These are phyloP conservation scores for Furnarius figulus DNA, from an alignment of 2,113 vertebrate genomes.

Conservation along the genomic window DNA sequence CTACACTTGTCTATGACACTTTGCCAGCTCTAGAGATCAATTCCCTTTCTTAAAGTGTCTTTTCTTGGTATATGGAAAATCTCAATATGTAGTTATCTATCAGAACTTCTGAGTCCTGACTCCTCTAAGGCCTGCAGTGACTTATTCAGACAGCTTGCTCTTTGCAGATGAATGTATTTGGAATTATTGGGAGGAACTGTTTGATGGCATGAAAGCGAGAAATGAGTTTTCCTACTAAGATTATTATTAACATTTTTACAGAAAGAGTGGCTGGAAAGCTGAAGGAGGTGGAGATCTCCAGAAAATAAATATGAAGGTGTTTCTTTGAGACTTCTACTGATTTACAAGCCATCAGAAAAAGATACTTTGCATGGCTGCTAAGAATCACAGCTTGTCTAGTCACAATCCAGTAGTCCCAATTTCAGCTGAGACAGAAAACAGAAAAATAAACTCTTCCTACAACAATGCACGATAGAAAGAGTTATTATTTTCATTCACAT, in stretches of 20 bases:
- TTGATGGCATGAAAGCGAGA: conserved; percentile 4
- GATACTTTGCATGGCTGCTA: conserved; percentile 16
- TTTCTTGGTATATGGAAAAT: conserved; percentile 58
- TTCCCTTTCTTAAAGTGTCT: background rate
- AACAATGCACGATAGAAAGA: conserved; percentile 46
- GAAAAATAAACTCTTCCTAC: conserved; percentile 66
- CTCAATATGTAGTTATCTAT: background rate
- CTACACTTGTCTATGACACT: background rate
- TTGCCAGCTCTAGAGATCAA: conserved; percentile 25
- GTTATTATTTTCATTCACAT: conserved; percentile 66
- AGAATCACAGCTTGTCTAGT: conserved; percentile 64
- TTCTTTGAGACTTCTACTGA: conserved; percentile 44
- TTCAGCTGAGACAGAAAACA: conserved; percentile 60
- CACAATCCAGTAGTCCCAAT: conserved; percentile 48
- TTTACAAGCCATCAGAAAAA: conserved; percentile 42
- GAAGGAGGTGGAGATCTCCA: conserved; percentile 21
- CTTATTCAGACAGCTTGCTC: conserved; percentile 43
- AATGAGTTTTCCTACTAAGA: conserved; percentile 45
- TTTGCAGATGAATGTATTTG: conserved; percentile 27
- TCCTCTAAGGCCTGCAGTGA: conserved; percentile 44
- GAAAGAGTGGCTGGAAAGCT: conserved; percentile 29
- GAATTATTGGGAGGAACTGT: conserved; percentile 58
- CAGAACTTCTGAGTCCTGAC: conserved; percentile 9
- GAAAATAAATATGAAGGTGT: conserved; percentile 59
- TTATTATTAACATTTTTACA: conserved; percentile 56